These are phyloP conservation scores for Megaptera novaeangliae DNA, from an alignment of 2,113 vertebrate genomes.

Conservation along the genomic window DNA sequence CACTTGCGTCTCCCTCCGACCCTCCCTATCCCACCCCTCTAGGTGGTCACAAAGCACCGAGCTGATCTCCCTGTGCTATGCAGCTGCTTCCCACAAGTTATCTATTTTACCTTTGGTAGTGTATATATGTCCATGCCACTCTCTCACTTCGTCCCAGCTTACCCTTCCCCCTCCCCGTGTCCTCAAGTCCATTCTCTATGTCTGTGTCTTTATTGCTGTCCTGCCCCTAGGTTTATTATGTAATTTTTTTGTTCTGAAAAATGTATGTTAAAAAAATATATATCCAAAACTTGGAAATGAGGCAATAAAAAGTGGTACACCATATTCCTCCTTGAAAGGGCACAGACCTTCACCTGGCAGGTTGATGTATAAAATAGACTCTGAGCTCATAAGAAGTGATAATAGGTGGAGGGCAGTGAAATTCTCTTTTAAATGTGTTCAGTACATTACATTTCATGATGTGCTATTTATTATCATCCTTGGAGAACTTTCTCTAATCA, in stretches of 20 bases:
- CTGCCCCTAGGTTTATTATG: no score
- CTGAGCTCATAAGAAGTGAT: neutral
- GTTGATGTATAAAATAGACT: neutral
- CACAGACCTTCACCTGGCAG: neutral
- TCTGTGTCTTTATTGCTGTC: no score
- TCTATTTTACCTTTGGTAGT: no score
- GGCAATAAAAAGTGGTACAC: neutral
- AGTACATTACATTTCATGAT: neutral
- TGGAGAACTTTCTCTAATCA: neutral
- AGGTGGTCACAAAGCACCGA: no score
- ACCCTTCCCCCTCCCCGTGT: no score
- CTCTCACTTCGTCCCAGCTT: no score
- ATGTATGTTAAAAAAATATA: neutral
- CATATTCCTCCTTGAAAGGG: neutral
- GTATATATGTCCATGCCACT: no score
- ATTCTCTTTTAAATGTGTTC: neutral
- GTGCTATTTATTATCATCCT: neutral
- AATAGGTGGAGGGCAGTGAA: neutral
- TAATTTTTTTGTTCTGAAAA: neutral
- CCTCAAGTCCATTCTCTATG: no score
- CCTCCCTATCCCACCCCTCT: no score
- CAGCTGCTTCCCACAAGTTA: no score
- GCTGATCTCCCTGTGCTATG: no score
- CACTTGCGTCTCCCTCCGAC: no score
- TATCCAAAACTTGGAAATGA: neutral